phyloP scores from a whole-genome alignment of 2,113 vertebrate genomes.

The Sigmodon hispidus region DNA sequence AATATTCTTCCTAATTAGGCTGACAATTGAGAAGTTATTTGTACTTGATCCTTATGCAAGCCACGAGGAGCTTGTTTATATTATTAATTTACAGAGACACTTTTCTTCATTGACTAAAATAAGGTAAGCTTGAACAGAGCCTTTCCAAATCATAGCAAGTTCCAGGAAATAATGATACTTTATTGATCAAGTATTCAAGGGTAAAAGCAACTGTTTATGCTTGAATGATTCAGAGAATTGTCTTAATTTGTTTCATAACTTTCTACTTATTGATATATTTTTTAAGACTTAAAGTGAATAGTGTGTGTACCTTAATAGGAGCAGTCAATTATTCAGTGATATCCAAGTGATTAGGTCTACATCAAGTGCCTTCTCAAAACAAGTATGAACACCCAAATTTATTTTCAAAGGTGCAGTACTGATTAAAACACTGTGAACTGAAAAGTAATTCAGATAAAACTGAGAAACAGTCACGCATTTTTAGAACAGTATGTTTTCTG shows the following conservation, averaged over 20 bases:
- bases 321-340: neutral
- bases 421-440: slow-evolving; percentile 6
- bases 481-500: neutral
- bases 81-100: neutral
- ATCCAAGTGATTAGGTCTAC: neutral
- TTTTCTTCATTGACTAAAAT: neutral
- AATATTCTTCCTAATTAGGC: neutral
- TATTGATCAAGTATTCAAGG: neutral
- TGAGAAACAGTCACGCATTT: neutral
- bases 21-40: neutral
- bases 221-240: slow-evolving; percentile 44
- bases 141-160: slow-evolving; percentile 30
- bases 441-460: neutral
- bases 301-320: neutral
- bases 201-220: neutral
- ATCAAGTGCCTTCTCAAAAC: neutral
- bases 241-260: slow-evolving; percentile 35
- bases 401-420: neutral
- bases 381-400: neutral
- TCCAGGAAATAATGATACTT: neutral
- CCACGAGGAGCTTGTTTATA: neutral
- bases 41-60: neutral
- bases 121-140: neutral
- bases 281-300: neutral
- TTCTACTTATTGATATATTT: neutral